Evolutionary conservation across 2,888 invertebrate species (phyloP), one percentile per base, ranked within the genome.

Genomic region (Epistrophe eligans): DNA sequence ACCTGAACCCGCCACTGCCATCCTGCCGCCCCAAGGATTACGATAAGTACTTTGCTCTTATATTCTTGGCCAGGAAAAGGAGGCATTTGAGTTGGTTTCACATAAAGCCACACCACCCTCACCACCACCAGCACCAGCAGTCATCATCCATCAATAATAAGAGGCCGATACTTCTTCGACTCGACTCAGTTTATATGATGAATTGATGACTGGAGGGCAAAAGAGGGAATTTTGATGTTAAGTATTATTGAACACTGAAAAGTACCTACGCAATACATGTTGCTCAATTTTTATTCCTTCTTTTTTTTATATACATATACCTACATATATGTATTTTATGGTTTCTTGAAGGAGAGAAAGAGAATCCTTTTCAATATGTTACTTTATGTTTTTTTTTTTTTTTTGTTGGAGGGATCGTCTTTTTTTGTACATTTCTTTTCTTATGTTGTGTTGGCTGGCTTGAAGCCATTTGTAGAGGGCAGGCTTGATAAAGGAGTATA

Each of bases 221-320:
- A 83, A 67, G 70, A 60, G 24, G 10, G 64, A 40, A 60, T 66
- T 48, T 64, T 52, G 72, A 57, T 55, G 60, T 60, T 67, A 62
- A 85, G 81, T 77, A 85, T 77, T 81, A 77, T 85, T 81, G 71
- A 64, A 67, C 66, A 80, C 19, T 71, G 43, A 50, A 57, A 57
- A 72, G 72, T 71, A 62, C 60, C 60, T 40, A 80, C 58, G 76
- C 76, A 55, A 28, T 66, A 57, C 45, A 73, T 71, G 62, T 71
- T 66, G 71, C 80, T 84, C 70, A 32, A 43, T 24, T 70, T 60
- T 79, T 71, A 48, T 71, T 76, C 13, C 24, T 52, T 52, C 13
- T 28, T 52, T 55, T 15, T 55, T 55, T 28, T 8, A 15, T 73
- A 45, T 67, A 24, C n/a, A n/a, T n/a, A n/a, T n/a, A n/a, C n/a